A percentile compares a stretch with the other conserved stretches of the same genome.
Evolutionary conservation across 1,140 invertebrate species (phyloP).

Genomic region (Drosophila sulfurigaster): DNA sequence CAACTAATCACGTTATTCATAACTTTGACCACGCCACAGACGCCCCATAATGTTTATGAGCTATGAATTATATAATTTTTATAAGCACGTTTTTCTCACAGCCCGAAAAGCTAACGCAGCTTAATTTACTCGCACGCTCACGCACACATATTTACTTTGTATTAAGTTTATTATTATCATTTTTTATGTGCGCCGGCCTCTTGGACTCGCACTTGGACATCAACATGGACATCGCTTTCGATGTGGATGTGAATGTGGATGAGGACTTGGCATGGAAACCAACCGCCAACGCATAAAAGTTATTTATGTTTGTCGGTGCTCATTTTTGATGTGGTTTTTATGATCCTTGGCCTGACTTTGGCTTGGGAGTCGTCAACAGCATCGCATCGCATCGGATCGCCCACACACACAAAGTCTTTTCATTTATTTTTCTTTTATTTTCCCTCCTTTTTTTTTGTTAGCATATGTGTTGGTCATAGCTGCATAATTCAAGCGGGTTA

Average conservation of each 20-base stretch:
- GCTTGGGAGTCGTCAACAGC: constrained; percentile 50
- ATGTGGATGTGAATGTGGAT: neutral
- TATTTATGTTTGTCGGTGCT: constrained; percentile 72
- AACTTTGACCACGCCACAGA: constrained; percentile 64
- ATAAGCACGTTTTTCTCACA: constrained; percentile 71
- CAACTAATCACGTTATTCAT: constrained; percentile 83
- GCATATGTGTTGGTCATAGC: constrained; percentile 19
- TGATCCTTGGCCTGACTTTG: constrained; percentile 52
- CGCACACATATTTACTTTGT: constrained; percentile 80
- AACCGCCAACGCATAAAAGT: constrained; percentile 66
- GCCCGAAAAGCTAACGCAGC: constrained; percentile 54
- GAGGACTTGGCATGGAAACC: constrained; percentile 1
- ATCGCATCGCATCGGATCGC: constrained; percentile 3
- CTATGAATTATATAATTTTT: constrained; percentile 83
- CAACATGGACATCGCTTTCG: neutral
- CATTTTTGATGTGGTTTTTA: constrained; percentile 80
- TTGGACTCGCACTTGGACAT: constrained; percentile 24
- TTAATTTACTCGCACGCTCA: constrained; percentile 80
- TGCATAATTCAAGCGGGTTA: constrained; percentile 10
- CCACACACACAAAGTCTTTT: neutral
- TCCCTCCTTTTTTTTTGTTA: constrained; percentile 1
- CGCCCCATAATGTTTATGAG: constrained; percentile 75
- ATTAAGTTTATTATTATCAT: constrained; percentile 82
- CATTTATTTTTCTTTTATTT: constrained; percentile 48
- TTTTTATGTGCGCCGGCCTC: constrained; percentile 63